A percentile compares a stretch with the other conserved stretches of the same genome.
These are phyloP conservation scores for Pseudobourletiella spinata DNA, from an alignment of 1,140 invertebrate genomes.

Conservation along the genomic window DNA sequence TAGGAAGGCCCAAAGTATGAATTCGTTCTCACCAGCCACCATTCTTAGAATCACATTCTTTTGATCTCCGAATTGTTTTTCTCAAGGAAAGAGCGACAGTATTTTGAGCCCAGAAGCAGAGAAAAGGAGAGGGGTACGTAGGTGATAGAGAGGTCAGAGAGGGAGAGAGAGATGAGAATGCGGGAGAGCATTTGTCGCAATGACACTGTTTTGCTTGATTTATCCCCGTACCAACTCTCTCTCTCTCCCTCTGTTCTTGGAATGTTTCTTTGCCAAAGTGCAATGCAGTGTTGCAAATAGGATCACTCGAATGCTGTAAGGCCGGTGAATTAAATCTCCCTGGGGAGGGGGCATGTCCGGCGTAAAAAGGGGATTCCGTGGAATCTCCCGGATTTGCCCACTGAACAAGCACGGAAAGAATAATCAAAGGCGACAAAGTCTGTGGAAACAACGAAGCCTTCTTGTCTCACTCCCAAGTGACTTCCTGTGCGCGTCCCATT, in stretches of 20 bases:
- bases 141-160: too few relatives aligned
- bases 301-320: background rate
- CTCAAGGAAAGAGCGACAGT: too few relatives aligned
- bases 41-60: too few relatives aligned
- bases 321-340: slow-evolving; percentile 25
- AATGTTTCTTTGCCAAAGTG: background rate
- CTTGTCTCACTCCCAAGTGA: background rate
- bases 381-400: slow-evolving; percentile 29
- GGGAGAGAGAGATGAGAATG: background rate
- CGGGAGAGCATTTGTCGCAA: background rate
- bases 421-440: slow-evolving; percentile 35
- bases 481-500: background rate
- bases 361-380: background rate
- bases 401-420: slow-evolving; percentile 24
- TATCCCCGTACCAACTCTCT: background rate
- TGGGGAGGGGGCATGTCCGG: slow-evolving; percentile 12
- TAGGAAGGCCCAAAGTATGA: too few relatives aligned
- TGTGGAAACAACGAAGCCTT: slow-evolving; percentile 5
- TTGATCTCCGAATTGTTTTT: too few relatives aligned
- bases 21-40: too few relatives aligned
- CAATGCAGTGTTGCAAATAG: slow-evolving; percentile 14
- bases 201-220: background rate
- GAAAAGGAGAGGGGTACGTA: too few relatives aligned
- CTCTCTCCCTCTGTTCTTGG: background rate
- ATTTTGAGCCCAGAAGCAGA: too few relatives aligned